phyloP scores from a whole-genome alignment of 2,113 vertebrate species.

The Nipponia nippon region DNA sequence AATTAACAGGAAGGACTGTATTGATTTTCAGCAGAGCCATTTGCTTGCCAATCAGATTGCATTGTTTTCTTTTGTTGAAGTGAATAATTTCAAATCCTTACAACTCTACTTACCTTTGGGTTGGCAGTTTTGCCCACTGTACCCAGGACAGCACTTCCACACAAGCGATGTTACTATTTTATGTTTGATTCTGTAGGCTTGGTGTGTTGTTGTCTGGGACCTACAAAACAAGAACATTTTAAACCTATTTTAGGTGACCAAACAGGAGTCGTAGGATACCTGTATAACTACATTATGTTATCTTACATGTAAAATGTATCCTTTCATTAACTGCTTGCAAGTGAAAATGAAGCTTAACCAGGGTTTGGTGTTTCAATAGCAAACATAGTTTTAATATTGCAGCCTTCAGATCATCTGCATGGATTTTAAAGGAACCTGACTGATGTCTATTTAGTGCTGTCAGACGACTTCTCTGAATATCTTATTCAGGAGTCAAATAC shows the following conservation, averaged over 20 bases:
- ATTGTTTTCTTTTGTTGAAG: not conserved
- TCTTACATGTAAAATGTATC: not conserved
- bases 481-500: not conserved
- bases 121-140: constrained; percentile 70
- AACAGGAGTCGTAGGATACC: not conserved
- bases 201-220: constrained; percentile 55
- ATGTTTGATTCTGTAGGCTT: constrained; percentile 76
- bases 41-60: not conserved
- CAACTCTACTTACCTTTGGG: constrained; percentile 47
- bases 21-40: not conserved
- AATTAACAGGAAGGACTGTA: not conserved
- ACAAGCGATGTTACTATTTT: constrained; percentile 78
- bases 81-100: not conserved
- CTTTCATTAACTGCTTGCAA: not conserved
- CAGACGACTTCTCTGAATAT: not conserved
- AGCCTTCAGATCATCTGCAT: not conserved
- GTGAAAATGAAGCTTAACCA: not conserved
- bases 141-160: constrained; percentile 82
- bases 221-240: constrained; percentile 42
- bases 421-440: not conserved
- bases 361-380: not conserved
- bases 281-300: not conserved
- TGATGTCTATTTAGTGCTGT: not conserved
- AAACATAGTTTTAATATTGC: not conserved
- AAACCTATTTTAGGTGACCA: not conserved